Evolutionary conservation across 2,888 invertebrate genomes (phyloP), one percentile per base, ranked within the genome.

Genomic region (Melieria omissa): DNA sequence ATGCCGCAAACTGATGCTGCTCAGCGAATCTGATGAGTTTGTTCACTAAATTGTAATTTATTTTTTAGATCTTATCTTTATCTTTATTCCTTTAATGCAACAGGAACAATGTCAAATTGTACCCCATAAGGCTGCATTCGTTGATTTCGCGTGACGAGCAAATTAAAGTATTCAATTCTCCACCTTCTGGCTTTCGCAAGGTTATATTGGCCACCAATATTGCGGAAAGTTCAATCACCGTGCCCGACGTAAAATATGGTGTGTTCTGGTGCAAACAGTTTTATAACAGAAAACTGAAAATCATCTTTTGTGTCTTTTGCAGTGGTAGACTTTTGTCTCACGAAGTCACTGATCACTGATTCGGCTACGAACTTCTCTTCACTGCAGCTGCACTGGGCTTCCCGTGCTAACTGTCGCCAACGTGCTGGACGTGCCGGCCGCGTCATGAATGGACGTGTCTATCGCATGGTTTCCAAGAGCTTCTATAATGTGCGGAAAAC

Each of bases 271-370:
- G 29, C 29, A 29, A 29, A 29, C 29, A 29, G 12, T 61, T 68
- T 41, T 45, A 47, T 61, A 10, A 14, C 49, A 49, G 29, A 10
- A 10, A 55, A 29, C 42, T 57, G 8, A 7, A 65, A 42, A n/a
- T 29, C 29, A 29, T 65, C 49, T 2, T 65, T 55, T 10, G 45
- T 42, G 66, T 57, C 58, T 45, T 67, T 65, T 67, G 0, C 62
- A 84, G 97, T 99, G 63, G 93, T 98, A 80, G 98, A 99, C 87
- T 98, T 95, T 86, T 98, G 98, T 86, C 88, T 98, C 73, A 95
- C 95, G 73, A 98, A 97, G 88, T 90, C 91, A 49, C 86, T 96
- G 79, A 89, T 93, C 5, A 91, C 92, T 63, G 95, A 98, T 84
- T 88, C 90, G 1, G 87, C 88, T 0, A 94, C 96, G 0, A 95